phyloP scores from a whole-genome alignment of 2,888 invertebrate genomes.

The Thymelicus lineola region DNA sequence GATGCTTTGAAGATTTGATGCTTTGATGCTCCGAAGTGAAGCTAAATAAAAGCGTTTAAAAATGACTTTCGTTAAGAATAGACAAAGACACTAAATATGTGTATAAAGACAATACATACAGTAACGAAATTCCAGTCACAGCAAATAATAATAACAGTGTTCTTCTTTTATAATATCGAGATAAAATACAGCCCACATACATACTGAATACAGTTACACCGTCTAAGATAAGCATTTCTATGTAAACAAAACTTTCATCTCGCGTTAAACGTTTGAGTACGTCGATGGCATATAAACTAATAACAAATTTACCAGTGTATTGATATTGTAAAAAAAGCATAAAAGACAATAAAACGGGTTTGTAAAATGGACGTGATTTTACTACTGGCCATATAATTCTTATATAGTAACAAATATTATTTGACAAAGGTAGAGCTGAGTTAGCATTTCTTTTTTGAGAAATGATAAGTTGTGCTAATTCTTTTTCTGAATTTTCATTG shows the following conservation, averaged over 20 bases:
- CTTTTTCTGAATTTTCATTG: constrained; percentile 40
- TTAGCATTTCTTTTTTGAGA: background rate
- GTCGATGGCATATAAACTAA: constrained; percentile 44
- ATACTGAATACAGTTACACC: constrained; percentile 51
- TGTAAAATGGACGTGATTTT: background rate
- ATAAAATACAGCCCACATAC: constrained; percentile 59
- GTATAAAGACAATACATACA: constrained; percentile 45
- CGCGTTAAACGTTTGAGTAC: constrained; percentile 44
- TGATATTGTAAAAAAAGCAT: constrained; percentile 34
- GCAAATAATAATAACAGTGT: constrained; percentile 49
- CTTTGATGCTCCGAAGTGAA: too few relatives aligned
- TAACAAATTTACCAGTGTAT: constrained; percentile 43
- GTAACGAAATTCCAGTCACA: constrained; percentile 40
- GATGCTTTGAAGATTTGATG: too few relatives aligned
- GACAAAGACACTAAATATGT: constrained; percentile 39
- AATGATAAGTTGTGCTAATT: constrained; percentile 15
- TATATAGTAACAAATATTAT: background rate
- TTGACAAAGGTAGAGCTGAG: background rate
- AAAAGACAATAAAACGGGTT: background rate
- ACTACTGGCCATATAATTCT: background rate
- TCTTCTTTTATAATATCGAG: constrained; percentile 49
- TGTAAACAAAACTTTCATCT: constrained; percentile 43
- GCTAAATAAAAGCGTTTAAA: too few relatives aligned
- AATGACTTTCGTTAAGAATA: background rate
- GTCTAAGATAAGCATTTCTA: constrained; percentile 46